Evolutionary conservation across 37 sponge, comb jelly and placozoan genomes (phyloP), one percentile per base, ranked within the genome.

Genomic region (Agelas oroides): DNA sequence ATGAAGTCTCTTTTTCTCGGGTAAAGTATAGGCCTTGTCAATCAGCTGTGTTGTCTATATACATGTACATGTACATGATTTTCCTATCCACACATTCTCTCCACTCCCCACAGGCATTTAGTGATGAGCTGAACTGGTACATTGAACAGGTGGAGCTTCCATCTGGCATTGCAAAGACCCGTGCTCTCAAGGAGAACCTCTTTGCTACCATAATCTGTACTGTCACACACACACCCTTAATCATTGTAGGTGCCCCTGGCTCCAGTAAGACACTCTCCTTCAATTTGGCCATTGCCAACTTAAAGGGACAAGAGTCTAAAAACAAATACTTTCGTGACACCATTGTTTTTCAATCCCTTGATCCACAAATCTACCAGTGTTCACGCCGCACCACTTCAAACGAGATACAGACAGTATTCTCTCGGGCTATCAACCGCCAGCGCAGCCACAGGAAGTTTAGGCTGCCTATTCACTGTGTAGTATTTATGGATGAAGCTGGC

Each of bases 401-500:
- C 3, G 96, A 95, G 76, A 89, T 95, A 24, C 77, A 95, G 25
- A 88, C 78, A 0, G 92, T 95, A 1, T 95, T 95, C 63, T 39
- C 64, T 23, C 72, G 90, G 53, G 92, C 96, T 8, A 81, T 86
- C 58, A 86, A 86, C 41, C 65, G 96, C 14, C 96, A 95, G 52
- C 35, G 76, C 1, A 81, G 68, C 28, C 82, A 72, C 25, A n/a
- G n/a, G n/a, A 19, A 28, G 14, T 55, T 76, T 40, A 53, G 60
- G 13, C 52, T 88, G 28, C 86, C 82, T 5, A 73, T 86, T 34
- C 56, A 86, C 46, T 89, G 89, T 81, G 90, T 92, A 40, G 96
- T 95, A 33, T 95, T 95, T 63, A 92, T 95, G 93, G 96, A 95
- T 62, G 96, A 95, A 74, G 96, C 96, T 0, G 96, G 96, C 21